A percentile compares a stretch with the other conserved stretches of the same genome.
phyloP scores from a whole-genome alignment of 2,888 invertebrate species.

The Phymatocera aterrima region DNA sequence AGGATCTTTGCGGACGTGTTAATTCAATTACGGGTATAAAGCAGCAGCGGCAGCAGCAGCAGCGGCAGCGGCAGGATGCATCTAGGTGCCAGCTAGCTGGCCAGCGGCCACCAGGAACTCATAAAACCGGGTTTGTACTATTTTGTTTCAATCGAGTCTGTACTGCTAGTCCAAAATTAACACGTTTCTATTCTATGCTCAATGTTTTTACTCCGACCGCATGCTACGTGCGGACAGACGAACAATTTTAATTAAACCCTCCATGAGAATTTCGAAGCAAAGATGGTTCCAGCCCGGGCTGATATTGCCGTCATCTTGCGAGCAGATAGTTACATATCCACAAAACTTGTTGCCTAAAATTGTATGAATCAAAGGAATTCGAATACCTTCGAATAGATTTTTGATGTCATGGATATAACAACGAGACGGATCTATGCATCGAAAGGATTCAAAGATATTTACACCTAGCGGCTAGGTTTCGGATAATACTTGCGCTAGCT shows the following conservation, averaged over 20 bases:
- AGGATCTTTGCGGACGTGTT: constrained; percentile 32
- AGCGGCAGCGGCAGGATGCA: neutral
- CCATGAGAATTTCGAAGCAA: constrained; percentile 39
- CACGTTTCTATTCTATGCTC: constrained; percentile 15
- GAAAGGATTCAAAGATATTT: neutral
- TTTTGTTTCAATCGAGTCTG: constrained; percentile 42
- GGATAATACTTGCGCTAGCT: neutral
- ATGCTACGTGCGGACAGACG: neutral
- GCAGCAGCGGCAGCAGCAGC: neutral
- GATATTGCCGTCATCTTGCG: too few relatives aligned
- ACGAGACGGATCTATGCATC: neutral
- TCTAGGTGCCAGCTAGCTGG: neutral
- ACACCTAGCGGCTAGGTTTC: neutral
- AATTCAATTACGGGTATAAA: constrained; percentile 32
- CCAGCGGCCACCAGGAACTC: neutral
- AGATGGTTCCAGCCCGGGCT: neutral
- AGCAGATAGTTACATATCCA: too few relatives aligned
- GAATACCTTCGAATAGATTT: neutral
- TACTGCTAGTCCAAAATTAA: constrained; percentile 28
- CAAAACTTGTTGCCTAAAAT: too few relatives aligned
- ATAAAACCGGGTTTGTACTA: constrained; percentile 44
- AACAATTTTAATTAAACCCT: constrained; percentile 37
- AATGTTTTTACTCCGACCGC: neutral
- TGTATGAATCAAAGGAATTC: too few relatives aligned
- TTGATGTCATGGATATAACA: neutral